Evolutionary conservation across 2,888 invertebrate genomes (phyloP), one percentile per base, ranked within the genome.

Genomic region (Ptychoptera albimana): DNA sequence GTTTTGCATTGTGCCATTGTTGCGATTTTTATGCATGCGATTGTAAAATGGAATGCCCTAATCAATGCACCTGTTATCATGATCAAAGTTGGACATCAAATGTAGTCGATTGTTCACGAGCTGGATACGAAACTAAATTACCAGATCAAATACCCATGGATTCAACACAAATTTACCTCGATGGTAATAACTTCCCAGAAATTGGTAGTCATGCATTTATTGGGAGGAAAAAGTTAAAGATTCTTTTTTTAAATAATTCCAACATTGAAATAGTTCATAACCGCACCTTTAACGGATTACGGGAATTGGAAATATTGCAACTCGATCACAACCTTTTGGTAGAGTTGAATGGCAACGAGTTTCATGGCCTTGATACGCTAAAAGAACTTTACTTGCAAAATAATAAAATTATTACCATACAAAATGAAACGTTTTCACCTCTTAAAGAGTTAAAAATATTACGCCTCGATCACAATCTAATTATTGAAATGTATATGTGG

Each of bases 1-100:
- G 94, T 70, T 92, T 91, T 65, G 85, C 91, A 6, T 69, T 89
- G 53, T 94, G 94, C 63, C 87, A 89, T 62, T 94, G 94, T 70
- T 94, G 94, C 69, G 92, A 92, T 66, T 94, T 89, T 65, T 91
- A 89, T 66, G 89, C 89, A 44, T 94, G 94, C 71, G 94, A 94
- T 69, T 94, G 94, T 70, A 88, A 92, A 71, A 92, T 92, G 86
- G 88, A 85, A 56, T 94, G 94, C 62, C 94, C 94, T 42, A 75
- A 75, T 48, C 85, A 88, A 60, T 94, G 94, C 69, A 82, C 84
- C 51, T 94, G 94, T 63, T 93, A 89, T 69, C 89, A 91, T 66
- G 92, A 94, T 69, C 84, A 87, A 59, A 79, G 84, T 49, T 93
- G 92, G 89, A 81, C 84, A 42, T 84, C 88, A 31, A 92, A 92